These are phyloP conservation scores for Platyscapa corneri DNA, from an alignment of 1,140 invertebrate species.

Conservation along the genomic window DNA sequence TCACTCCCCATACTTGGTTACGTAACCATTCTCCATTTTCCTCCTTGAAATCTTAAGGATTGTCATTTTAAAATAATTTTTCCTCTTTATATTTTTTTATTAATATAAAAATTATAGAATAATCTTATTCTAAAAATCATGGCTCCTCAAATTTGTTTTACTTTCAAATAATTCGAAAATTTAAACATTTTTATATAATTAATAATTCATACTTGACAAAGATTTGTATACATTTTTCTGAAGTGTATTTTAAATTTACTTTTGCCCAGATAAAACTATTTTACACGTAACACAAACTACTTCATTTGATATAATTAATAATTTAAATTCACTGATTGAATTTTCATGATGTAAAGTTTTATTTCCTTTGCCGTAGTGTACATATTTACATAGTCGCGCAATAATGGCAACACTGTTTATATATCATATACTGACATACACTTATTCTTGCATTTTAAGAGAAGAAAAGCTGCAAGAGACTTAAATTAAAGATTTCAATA, in stretches of 20 bases:
- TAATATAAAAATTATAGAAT: background rate
- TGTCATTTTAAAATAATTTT: constrained; percentile 15
- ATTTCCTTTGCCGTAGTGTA: background rate
- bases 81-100: background rate
- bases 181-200: background rate
- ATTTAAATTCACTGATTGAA: background rate
- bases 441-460: background rate
- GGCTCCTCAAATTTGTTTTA: too few species aligned
- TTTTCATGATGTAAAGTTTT: background rate
- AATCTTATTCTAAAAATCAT: too few species aligned
- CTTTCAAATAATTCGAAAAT: background rate
- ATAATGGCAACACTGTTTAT: too few species aligned
- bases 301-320: background rate
- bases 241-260: background rate
- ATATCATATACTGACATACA: background rate
- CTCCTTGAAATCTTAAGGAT: background rate
- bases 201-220: background rate
- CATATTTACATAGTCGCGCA: background rate
- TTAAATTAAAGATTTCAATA: background rate
- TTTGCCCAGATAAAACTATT: background rate
- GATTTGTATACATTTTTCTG: background rate
- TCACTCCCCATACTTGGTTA: background rate
- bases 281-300: background rate
- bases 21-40: constrained; percentile 12
- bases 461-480: background rate